Evolutionary conservation across 2,113 vertebrate genomes (phyloP).

Genomic region (Falcunculus frontatus): DNA sequence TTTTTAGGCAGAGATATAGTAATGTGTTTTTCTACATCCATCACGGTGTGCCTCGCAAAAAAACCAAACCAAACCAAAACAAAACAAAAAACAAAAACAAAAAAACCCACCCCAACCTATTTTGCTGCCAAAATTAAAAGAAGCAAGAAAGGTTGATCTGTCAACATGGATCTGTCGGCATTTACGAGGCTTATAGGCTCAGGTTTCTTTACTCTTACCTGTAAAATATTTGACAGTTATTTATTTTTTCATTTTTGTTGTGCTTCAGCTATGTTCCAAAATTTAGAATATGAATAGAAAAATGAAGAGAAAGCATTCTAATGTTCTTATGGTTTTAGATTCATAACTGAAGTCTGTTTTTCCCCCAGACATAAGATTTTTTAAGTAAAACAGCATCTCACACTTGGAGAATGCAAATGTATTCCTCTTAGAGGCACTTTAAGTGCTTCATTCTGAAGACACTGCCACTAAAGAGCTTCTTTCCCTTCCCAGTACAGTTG

Average conservation of each 20-base stretch:
- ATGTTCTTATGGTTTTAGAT: not conserved
- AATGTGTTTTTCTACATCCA: not conserved
- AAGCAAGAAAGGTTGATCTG: not conserved
- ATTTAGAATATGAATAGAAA: not conserved
- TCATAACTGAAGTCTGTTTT: not conserved
- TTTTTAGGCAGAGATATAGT: not conserved
- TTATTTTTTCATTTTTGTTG: not conserved
- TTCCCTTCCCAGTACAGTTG: not conserved
- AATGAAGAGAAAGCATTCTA: not conserved
- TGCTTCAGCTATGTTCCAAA: not conserved
- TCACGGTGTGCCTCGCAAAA: not conserved
- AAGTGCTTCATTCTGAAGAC: not conserved
- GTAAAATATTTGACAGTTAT: not conserved
- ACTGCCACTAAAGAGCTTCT: not conserved
- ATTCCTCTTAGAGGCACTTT: not conserved
- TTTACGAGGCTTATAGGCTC: not conserved
- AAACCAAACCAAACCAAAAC: too few relatives aligned
- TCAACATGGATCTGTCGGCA: not conserved
- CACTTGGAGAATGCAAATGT: not conserved
- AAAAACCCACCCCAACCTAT: not conserved
- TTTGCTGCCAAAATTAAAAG: not conserved
- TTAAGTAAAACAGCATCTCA: not conserved
- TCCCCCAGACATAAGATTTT: not conserved
- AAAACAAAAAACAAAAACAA: not conserved
- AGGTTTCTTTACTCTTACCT: not conserved